These are phyloP conservation scores for Adelosebastes latens DNA, from an alignment of 2,797 vertebrate genomes.

Conservation along the genomic window DNA sequence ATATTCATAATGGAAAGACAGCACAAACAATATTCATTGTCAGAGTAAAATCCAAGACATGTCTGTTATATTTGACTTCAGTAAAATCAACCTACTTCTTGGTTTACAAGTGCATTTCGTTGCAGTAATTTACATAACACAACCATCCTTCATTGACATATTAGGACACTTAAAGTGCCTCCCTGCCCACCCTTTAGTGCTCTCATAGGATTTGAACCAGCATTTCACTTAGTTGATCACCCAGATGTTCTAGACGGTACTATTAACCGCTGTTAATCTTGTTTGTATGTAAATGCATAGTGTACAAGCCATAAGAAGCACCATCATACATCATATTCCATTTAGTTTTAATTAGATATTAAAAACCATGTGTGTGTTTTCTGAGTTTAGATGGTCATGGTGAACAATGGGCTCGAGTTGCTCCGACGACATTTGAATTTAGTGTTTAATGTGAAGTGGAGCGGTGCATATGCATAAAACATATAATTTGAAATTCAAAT, in stretches of 20 bases:
- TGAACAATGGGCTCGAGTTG: not conserved
- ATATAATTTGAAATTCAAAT: constrained; percentile 45
- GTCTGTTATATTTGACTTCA: not conserved
- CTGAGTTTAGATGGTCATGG: not conserved
- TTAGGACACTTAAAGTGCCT: constrained; percentile 12
- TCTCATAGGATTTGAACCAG: constrained; percentile 24
- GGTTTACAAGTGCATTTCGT: not conserved
- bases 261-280: constrained; percentile 13
- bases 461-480: constrained; percentile 4
- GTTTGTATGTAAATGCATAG: not conserved
- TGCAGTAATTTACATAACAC: not conserved
- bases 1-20: not conserved
- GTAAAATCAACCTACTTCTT: not conserved
- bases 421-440: not conserved
- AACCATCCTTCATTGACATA: constrained; percentile 18
- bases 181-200: not conserved
- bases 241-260: not conserved
- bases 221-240: constrained; percentile 17
- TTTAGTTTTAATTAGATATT: not conserved
- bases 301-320: not conserved
- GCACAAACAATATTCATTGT: not conserved
- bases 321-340: not conserved
- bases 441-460: constrained; percentile 1
- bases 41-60: not conserved
- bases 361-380: not conserved